Evolutionary conservation across 1,140 invertebrate genomes (phyloP).

Genomic region (Micrasema longulum): DNA sequence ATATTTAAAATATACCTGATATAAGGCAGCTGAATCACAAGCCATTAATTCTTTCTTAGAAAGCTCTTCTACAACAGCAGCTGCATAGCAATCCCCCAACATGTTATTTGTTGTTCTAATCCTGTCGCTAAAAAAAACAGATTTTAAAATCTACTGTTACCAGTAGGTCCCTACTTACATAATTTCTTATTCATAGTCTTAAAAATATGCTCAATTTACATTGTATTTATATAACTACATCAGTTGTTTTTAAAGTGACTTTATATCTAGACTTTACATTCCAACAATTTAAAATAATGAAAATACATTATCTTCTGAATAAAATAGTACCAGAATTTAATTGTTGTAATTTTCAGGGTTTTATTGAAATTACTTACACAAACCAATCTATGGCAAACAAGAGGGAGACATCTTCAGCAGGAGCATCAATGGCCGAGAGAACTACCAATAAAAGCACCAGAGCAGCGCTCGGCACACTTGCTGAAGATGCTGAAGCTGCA

Average conservation of each 20-base stretch:
- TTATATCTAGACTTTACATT: no score
- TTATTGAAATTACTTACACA: constrained; percentile 82
- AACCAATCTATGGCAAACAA: constrained; percentile 93
- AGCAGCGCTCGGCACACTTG: constrained; percentile 93
- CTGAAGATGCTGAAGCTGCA: constrained; percentile 91
- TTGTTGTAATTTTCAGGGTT: no score
- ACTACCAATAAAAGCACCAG: constrained; percentile 87
- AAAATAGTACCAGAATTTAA: no score
- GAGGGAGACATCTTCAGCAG: constrained; percentile 84
- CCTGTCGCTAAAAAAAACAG: constrained; percentile 77
- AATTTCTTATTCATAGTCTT: no score
- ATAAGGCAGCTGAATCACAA: constrained; percentile 73
- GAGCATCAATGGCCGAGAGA: constrained; percentile 86
- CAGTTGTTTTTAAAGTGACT: background rate
- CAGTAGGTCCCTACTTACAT: no score
- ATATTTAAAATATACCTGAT: constrained; percentile 69
- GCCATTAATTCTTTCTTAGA: constrained; percentile 85
- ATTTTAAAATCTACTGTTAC: no score
- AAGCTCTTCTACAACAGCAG: constrained; percentile 85
- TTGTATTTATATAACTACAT: background rate
- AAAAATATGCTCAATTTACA: background rate
- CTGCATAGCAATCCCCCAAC: constrained; percentile 88
- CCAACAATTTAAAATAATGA: no score
- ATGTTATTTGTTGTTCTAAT: constrained; percentile 91
- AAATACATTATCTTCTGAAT: no score